Base-by-base conservation (phyloP, 2,888 invertebrate species). In the Drosophila melanosoma region DNA sequence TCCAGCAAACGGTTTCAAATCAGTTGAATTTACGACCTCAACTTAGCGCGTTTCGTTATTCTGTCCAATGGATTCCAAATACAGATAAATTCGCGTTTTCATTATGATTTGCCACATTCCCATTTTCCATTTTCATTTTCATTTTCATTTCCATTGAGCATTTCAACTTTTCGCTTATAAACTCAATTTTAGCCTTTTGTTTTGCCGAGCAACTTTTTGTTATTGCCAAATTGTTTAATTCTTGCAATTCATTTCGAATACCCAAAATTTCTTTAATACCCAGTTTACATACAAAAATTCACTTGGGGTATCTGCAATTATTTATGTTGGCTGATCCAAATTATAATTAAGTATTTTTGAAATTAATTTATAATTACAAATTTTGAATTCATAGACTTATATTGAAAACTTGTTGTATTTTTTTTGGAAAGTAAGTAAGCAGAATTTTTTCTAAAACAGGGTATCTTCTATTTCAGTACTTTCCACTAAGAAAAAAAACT, bases 11-110 rank as follows among this genome's bases (percentile, higher is more conserved):
- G 15, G n/a, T 56, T 5, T 20, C 33, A 57, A 76, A 61, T 70
- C 77, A 70, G 75, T 59, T 70, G 62, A 75, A 75, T 76, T 76
- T 77, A 77, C 65, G 77, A 77, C 52, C 65, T 42, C 26, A 71
- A 57, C 64, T 59, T 32, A 58, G 49, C 56, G 60, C 56, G 59
- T 65, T 66, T n/a, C 45, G 48, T 40, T 59, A 58, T 52, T 36
- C 45, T 40, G 35, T 40, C 53, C 49, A 49, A 70, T 64, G 64
- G 60, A 58, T 61, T 54, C 40, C 35, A 53, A 59, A 38, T 26
- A 60, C 78, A 66, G 52, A 65, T 65, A 65, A 29, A 61, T 76
- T 71, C 40, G 58, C 72, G 65, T 66, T 69, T 63, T 45, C 62
- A 74, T 74, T 74, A 75, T 69, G 51, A 71, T 58, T 58, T 57